Conservation (phyloP, 2,797 vertebrate species). For the Carduelis carduelis region DNA sequence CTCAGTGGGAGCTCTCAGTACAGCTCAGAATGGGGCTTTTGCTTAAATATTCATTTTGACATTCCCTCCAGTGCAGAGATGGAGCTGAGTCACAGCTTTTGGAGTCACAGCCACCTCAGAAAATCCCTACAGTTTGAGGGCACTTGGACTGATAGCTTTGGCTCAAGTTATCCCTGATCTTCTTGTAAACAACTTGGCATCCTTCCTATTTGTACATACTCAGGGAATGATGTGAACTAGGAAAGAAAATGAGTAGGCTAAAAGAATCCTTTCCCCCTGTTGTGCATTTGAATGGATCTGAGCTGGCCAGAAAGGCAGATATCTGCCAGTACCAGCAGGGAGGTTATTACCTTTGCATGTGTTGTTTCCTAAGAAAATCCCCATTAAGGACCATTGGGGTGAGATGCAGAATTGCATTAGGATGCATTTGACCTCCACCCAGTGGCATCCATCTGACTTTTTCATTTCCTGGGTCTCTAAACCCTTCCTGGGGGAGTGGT, state of each 20-base stretch:
- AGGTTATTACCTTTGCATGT: conserved; percentile 28
- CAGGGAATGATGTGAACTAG: neutral
- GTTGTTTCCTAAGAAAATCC: conserved; percentile 19
- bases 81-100: conserved; percentile 5
- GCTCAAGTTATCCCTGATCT: neutral
- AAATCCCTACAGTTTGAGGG: neutral
- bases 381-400: neutral
- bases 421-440: neutral
- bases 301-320: neutral
- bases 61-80: neutral
- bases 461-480: neutral
- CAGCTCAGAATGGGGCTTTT: neutral
- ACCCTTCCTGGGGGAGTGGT: rapidly evolving
- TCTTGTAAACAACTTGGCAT: conserved; percentile 44
- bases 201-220: conserved; percentile 20
- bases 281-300: neutral
- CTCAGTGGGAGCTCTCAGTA: neutral
- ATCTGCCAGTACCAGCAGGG: conserved; percentile 36
- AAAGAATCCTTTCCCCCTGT: conserved; percentile 13
- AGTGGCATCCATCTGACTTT: neutral
- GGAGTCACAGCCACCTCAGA: neutral
- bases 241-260: conserved; percentile 21
- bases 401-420: neutral
- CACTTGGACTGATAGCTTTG: conserved; percentile 2
- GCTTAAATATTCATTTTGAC: neutral